These are phyloP conservation scores for Neria commutata DNA, from an alignment of 2,888 invertebrate genomes.

Conservation along the genomic window DNA sequence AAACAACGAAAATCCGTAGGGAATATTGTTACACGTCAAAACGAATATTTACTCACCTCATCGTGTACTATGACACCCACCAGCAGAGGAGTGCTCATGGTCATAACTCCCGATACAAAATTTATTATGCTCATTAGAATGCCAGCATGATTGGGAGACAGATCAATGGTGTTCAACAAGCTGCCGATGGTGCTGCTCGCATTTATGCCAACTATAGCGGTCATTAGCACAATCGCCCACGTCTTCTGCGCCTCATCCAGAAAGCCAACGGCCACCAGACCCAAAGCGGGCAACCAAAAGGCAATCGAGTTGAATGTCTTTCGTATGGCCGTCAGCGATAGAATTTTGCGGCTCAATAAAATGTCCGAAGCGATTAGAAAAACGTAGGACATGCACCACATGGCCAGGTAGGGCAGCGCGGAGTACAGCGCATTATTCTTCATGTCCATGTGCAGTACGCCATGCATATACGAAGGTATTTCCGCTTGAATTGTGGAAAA, in stretches of 20 bases:
- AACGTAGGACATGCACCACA: slow-evolving; percentile 64
- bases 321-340: slow-evolving; percentile 54
- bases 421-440: slow-evolving; percentile 64
- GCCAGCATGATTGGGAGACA: slow-evolving; percentile 74
- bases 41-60: slow-evolving; percentile 62
- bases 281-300: slow-evolving; percentile 64
- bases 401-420: slow-evolving; percentile 65
- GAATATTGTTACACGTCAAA: not conserved
- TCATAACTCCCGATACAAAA: slow-evolving; percentile 67
- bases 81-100: slow-evolving; percentile 68
- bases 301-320: slow-evolving; percentile 51
- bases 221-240: slow-evolving; percentile 63
- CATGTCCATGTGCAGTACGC: slow-evolving; percentile 68
- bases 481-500: slow-evolving; percentile 74
- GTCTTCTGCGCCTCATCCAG: slow-evolving; percentile 52
- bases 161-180: slow-evolving; percentile 71
- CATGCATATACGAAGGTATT: slow-evolving; percentile 73
- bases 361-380: slow-evolving; percentile 62
- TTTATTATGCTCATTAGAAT: slow-evolving; percentile 74
- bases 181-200: slow-evolving; percentile 68
- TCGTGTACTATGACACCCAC: slow-evolving; percentile 67
- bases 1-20: slow-evolving; percentile 6
- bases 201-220: slow-evolving; percentile 67
- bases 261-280: slow-evolving; percentile 65
- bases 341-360: slow-evolving; percentile 55